Evolutionary conservation across 64 coral and sea anemone genomes (phyloP).

Genomic region (Montipora efflorescens): DNA sequence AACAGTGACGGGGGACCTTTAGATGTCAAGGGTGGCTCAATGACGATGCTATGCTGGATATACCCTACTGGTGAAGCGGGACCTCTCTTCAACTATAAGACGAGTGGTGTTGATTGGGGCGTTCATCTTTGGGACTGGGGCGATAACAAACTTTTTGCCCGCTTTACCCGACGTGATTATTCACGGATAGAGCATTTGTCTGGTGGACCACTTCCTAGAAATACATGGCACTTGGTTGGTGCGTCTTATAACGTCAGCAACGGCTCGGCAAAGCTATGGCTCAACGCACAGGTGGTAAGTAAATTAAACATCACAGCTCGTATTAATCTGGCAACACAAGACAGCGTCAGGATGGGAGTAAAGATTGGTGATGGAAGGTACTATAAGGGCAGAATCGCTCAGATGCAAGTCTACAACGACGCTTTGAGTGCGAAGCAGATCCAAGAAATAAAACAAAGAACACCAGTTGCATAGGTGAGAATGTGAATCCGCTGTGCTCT

Average conservation of each 20-base stretch:
- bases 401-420: background rate
- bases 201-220: background rate
- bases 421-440: slow-evolving; percentile 14
- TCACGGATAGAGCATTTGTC: no score
- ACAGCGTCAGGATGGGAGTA: no score
- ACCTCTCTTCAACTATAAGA: background rate
- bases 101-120: background rate
- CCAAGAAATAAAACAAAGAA: background rate
- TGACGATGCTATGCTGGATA: no score
- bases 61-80: no score
- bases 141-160: no score
- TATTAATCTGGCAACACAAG: no score
- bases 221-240: no score
- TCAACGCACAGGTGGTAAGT: background rate
- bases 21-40: no score
- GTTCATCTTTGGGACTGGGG: background rate
- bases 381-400: slow-evolving; percentile 14
- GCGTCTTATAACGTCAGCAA: background rate
- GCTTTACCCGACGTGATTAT: background rate
- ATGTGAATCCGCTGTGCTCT: no score
- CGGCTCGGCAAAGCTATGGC: background rate
- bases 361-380: background rate
- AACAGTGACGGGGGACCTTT: no score
- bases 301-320: no score
- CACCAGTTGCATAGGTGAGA: no score